Evolutionary conservation across 2,113 vertebrate genomes (phyloP).

Genomic region (Burhinus bistriatus): DNA sequence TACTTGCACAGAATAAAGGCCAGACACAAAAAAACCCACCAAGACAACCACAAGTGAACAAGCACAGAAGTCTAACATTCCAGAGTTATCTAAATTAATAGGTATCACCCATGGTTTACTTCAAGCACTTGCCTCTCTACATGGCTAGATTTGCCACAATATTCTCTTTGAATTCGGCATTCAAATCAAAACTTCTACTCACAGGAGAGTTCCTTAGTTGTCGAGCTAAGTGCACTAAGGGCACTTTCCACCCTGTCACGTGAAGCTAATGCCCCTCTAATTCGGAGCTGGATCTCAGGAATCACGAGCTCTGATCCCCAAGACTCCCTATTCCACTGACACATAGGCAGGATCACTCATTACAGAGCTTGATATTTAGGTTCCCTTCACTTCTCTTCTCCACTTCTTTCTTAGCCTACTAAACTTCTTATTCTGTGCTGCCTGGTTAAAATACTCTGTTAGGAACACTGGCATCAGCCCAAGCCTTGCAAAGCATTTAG

Average conservation of each 20-base stretch:
- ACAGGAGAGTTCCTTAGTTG: neutral
- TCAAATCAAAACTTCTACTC: neutral
- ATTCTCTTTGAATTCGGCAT: neutral
- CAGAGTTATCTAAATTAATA: neutral
- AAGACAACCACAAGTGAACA: neutral
- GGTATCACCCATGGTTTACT: neutral
- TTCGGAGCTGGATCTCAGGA: neutral
- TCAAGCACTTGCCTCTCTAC: neutral
- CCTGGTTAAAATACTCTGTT: neutral
- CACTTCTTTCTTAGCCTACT: neutral
- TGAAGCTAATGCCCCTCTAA: neutral
- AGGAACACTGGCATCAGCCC: neutral
- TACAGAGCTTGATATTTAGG: neutral
- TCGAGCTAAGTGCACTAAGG: neutral
- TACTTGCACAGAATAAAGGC: neutral
- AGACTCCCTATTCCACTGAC: neutral
- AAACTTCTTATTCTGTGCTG: neutral
- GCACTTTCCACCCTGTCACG: neutral
- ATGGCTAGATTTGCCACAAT: neutral
- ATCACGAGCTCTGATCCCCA: neutral
- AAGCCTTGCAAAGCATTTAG: neutral
- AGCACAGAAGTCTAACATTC: neutral
- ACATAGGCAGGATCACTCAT: neutral
- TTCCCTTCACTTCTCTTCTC: neutral
- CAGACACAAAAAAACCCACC: neutral